Base-by-base conservation (phyloP, 2,113 vertebrate genomes). In the Taxidea taxus region DNA sequence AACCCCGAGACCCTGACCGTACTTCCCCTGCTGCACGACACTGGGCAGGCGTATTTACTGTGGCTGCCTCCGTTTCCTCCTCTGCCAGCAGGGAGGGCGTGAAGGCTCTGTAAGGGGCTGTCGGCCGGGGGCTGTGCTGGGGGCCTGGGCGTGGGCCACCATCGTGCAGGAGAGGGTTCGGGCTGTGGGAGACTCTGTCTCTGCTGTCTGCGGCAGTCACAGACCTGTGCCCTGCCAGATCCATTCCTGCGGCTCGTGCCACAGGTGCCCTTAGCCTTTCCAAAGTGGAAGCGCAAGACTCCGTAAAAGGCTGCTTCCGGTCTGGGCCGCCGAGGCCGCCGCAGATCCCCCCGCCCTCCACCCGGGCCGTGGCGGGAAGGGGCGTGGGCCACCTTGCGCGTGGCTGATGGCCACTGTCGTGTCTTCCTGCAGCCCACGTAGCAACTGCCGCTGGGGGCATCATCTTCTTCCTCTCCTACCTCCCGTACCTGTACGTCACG, bases 391-490 rank as follows among this genome's bases (percentile, higher is more conserved):
- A 7, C 60, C 6, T n/a, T 4, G 5, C 31, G 7, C 4, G 4
- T 62, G 39, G 16, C 66, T 66, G 21, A 58, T 47, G 56, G 44
- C 11, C 20, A 3, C 60, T 34, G 39, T 66, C 0, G 7, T n/a
- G 47, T 82, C 4, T 64, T 51, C 90, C 96, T 87, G 21, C 96
- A 99, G 99, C 99, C 10, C 99, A 99, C 0, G 98, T 99, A 0
- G 99, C 99, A 0, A 99, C 99, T 21, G 99, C 99, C 0, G 99
- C 98, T 0, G 99, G 99, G 0, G 99, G 99, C 49, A 99, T 99
- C 98, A 98, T 99, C 85, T 99, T 99, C 98, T 99, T 99, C 97
- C 97, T 99, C 97, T 99, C 99, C 97, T 99, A 99, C 98, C 98
- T 99, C 95, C 99, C 99, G 1, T 99, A 99, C 98, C 98, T 99